Conservation (phyloP, 2,797 vertebrate species). For the Rousettus madagascariensis region DNA sequence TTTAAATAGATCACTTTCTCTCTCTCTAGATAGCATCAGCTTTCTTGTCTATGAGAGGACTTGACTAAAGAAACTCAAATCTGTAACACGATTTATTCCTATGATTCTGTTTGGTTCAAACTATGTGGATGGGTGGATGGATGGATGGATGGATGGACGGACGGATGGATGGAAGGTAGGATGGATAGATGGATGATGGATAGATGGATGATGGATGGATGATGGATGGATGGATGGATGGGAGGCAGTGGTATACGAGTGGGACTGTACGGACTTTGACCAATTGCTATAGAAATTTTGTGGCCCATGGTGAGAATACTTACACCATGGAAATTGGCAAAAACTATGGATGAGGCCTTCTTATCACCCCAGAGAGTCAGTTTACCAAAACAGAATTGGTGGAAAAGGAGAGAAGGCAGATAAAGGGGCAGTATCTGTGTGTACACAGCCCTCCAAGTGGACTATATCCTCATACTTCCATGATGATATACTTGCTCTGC, state of each 20-base stretch:
- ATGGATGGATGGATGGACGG: not conserved
- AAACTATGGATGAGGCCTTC: not conserved
- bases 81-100: not conserved
- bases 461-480: not conserved
- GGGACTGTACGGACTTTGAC: not conserved
- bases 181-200: not conserved
- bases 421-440: accelerated
- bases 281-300: not conserved
- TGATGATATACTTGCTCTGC: not conserved
- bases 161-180: not conserved
- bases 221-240: not conserved
- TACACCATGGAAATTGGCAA: not conserved
- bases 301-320: not conserved
- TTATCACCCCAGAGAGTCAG: not conserved
- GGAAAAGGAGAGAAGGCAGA: not conserved
- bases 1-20: not conserved
- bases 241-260: not conserved
- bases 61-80: not conserved
- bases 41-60: not conserved
- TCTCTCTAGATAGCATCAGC: not conserved
- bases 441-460: not conserved
- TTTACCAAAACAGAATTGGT: not conserved
- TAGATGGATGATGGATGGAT: not conserved
- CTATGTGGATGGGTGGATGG: not conserved
- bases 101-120: not conserved